These are phyloP conservation scores for Cryptocephalus moraei DNA, from an alignment of 2,888 invertebrate genomes.

Conservation along the genomic window DNA sequence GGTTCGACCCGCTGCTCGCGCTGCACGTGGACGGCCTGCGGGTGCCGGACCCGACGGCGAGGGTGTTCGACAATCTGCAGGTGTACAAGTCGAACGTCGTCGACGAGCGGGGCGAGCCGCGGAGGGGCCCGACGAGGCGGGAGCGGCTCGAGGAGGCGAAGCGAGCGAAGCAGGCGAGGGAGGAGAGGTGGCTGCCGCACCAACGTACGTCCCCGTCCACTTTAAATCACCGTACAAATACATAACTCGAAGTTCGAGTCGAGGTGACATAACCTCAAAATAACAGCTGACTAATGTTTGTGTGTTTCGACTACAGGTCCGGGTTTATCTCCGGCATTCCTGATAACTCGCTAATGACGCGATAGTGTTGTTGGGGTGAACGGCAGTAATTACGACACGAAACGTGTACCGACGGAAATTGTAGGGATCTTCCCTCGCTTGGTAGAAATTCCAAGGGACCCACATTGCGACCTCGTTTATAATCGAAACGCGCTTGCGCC, in stretches of 20 bases:
- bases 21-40: slow-evolving; percentile 48
- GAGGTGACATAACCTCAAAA: slow-evolving; percentile 7
- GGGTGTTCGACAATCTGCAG: slow-evolving; percentile 56
- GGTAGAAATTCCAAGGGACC: no score
- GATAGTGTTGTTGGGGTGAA: no score
- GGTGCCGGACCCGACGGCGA: slow-evolving; percentile 48
- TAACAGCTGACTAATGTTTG: no score
- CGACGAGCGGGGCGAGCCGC: background rate
- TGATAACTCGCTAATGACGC: no score
- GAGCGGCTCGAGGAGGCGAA: background rate
- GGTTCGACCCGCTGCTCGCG: slow-evolving; percentile 62
- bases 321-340: no score
- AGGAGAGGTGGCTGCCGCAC: slow-evolving; percentile 39
- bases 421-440: no score
- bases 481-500: no score
- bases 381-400: no score
- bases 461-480: no score
- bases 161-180: slow-evolving; percentile 16
- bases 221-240: no score
- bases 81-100: slow-evolving; percentile 44
- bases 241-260: background rate
- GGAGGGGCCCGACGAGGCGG: background rate
- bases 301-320: no score
- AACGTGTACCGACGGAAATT: no score
- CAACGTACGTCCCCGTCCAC: slow-evolving; percentile 36